Evolutionary conservation across 2,888 invertebrate species (phyloP).

Genomic region (Acleris emargana): DNA sequence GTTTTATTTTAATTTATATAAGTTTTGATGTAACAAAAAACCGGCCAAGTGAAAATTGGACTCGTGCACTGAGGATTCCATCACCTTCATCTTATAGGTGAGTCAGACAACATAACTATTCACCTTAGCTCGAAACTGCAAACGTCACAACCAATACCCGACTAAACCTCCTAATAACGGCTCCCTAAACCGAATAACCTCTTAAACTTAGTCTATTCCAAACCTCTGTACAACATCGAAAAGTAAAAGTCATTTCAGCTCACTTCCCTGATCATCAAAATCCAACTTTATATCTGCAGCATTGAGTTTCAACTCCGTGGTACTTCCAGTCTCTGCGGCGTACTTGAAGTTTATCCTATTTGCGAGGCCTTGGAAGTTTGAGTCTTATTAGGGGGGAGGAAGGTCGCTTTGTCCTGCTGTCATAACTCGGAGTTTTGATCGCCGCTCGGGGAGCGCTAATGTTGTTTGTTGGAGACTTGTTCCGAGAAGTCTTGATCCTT

Average conservation of each 20-base stretch:
- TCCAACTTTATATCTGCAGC: conserved; percentile 10
- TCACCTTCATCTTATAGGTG: too few relatives aligned
- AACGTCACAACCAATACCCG: too few relatives aligned
- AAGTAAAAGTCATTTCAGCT: conserved; percentile 12
- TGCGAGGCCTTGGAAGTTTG: conserved; percentile 8
- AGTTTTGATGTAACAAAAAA: too few relatives aligned
- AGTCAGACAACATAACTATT: too few relatives aligned
- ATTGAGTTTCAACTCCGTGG: neutral
- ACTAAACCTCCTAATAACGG: too few relatives aligned
- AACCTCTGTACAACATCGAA: neutral
- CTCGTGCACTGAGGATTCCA: too few relatives aligned
- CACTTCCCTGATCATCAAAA: neutral
- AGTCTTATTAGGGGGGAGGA: neutral
- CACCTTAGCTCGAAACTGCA: too few relatives aligned
- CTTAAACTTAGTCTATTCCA: conserved; percentile 10
- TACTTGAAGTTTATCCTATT: conserved; percentile 6
- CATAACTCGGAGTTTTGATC: neutral
- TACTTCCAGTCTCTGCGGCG: neutral
- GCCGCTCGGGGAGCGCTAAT: neutral
- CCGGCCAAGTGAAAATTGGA: too few relatives aligned
- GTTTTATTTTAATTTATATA: too few relatives aligned
- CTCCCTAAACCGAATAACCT: too few relatives aligned
- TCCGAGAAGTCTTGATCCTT: too few relatives aligned
- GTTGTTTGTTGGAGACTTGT: conserved; percentile 5
- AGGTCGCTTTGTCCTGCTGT: neutral